A percentile compares a stretch with the other conserved stretches of the same genome.
These are phyloP conservation scores for Netelia melanura DNA, from an alignment of 2,888 invertebrate species.

Conservation along the genomic window DNA sequence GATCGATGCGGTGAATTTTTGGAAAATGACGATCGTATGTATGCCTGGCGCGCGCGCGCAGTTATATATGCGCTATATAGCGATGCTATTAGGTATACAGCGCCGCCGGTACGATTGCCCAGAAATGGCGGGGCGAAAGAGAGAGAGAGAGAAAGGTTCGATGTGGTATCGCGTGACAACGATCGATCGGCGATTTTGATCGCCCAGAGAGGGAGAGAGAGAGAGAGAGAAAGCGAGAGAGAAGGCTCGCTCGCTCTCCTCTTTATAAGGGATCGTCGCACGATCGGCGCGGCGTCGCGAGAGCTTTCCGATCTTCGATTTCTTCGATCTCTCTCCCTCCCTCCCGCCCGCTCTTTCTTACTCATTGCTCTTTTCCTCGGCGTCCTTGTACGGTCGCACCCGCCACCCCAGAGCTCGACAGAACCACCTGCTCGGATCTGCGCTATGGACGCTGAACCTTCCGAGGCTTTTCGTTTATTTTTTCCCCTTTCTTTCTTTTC, in stretches of 20 bases:
- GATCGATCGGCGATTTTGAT: conserved; percentile 69
- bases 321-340: conserved; percentile 48
- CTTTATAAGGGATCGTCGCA: conserved; percentile 60
- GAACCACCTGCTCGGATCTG: conserved; percentile 73
- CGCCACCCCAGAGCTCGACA: conserved; percentile 77
- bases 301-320: conserved; percentile 71
- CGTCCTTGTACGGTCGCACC: conserved; percentile 82
- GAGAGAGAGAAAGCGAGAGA: conserved; percentile 20
- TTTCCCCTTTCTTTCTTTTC: conserved; percentile 65
- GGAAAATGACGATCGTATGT: conserved; percentile 55
- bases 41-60: conserved; percentile 13
- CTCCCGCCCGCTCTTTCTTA: not conserved
- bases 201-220: conserved; percentile 28
- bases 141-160: conserved; percentile 68
- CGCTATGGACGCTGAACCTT: conserved; percentile 55
- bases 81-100: conserved; percentile 41
- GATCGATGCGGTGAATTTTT: conserved; percentile 59
- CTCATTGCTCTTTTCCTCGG: conserved; percentile 59
- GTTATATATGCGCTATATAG: conserved; percentile 10
- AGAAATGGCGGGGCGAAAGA: conserved; percentile 33
- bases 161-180: conserved; percentile 70
- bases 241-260: conserved; percentile 35
- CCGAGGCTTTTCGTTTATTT: conserved; percentile 48
- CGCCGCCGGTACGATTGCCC: conserved; percentile 15
- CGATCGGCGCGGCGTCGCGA: conserved; percentile 58